Base-by-base conservation (phyloP, 2,888 invertebrate species). In the Agriotes lineatus region DNA sequence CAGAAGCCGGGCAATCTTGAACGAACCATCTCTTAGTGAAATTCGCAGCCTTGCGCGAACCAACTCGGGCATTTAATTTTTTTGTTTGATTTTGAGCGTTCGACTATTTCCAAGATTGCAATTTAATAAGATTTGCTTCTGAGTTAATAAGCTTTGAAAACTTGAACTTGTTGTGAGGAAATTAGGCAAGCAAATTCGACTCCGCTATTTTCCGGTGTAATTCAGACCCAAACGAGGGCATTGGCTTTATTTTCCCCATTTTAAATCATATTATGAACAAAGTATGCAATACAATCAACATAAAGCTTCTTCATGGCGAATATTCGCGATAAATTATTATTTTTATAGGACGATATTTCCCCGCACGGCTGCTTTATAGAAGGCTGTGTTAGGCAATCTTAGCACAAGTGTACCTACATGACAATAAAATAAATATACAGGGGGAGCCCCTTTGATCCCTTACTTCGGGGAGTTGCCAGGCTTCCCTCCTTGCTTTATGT, bases 401-500 rank as follows among this genome's bases (percentile, higher is more conserved):
- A 77, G 75, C 79, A 81, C 80, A 82, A 82, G 82, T 82, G 81
- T 79, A 82, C 80, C 78, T 82, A 81, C 80, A 82, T 80, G 81
- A 83, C 83, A 83, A 82, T 83, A 82, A 83, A 83, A 83, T 82
- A 82, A 83, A 83, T 82, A 83, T 82, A 80, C 78, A 76, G 79
- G 79, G 80, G 75, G 75, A 74, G 77, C 76, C 78, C 80, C 82
- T 82, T 83, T 82, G 82, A 82, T 81, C 81, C 80, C 76, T 64
- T 50, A 65, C 69, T 69, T 69, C 44, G 35, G 69, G 69, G 69
- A 69, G 64, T 69, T 65, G 54, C 39, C 50, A 65, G 64, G 60
- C 64, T 60, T 25, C 22, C 45, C 54, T 57, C 59, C 65, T 65
- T 57, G 48, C 64, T 58, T 59, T 60, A 45, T 68, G 50, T 62